phyloP scores from a whole-genome alignment of 1,140 invertebrate species.

The Achroia grisella region DNA sequence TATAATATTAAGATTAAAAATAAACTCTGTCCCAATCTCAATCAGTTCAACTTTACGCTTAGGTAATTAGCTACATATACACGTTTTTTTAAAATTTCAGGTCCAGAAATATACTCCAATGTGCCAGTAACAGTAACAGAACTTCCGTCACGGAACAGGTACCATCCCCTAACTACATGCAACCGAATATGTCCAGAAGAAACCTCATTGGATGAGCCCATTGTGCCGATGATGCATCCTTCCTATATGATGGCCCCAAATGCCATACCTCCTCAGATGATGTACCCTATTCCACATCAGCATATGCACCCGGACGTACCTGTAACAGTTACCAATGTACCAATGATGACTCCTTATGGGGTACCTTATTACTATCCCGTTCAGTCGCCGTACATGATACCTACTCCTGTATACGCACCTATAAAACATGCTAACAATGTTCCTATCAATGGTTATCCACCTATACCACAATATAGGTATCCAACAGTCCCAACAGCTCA shows the following conservation, averaged over 20 bases:
- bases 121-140: slow-evolving; percentile 38
- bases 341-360: slow-evolving; percentile 49
- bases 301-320: slow-evolving; percentile 35
- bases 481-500: slow-evolving; percentile 76
- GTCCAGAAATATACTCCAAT: slow-evolving; percentile 56
- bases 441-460: slow-evolving; percentile 62
- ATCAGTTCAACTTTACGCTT: no score
- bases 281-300: slow-evolving; percentile 36
- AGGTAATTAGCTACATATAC: no score
- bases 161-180: slow-evolving; percentile 14
- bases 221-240: slow-evolving; percentile 28
- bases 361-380: slow-evolving; percentile 64
- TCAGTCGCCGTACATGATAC: slow-evolving; percentile 64
- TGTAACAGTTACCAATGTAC: slow-evolving; percentile 31
- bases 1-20: no score
- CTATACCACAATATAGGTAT: slow-evolving; percentile 42
- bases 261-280: slow-evolving; percentile 32
- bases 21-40: no score
- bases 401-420: slow-evolving; percentile 55
- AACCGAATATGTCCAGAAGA: slow-evolving; percentile 27
- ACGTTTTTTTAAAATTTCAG: slow-evolving; percentile 24
- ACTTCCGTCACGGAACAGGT: slow-evolving; percentile 21
- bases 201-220: slow-evolving; percentile 23
- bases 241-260: slow-evolving; percentile 33
- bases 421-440: slow-evolving; percentile 63